Percentiles rank a stretch among this genome's conserved stretches.
Evolutionary conservation across 2,113 vertebrate genomes (phyloP).

Genomic region (Hyperopisus bebe): DNA sequence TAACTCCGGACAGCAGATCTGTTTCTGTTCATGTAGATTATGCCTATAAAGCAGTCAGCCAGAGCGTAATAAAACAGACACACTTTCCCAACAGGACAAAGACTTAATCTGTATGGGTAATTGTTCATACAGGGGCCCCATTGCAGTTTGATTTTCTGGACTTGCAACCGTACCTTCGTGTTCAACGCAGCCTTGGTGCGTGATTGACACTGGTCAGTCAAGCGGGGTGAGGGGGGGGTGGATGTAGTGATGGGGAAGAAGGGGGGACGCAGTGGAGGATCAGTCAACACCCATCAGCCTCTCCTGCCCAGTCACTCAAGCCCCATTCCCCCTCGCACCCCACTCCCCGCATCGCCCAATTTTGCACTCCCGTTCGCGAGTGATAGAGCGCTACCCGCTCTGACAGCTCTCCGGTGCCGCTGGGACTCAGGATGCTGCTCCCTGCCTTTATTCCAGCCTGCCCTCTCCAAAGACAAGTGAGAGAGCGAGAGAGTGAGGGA

Average conservation of each 20-base stretch:
- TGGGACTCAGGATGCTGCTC: conserved; percentile 56
- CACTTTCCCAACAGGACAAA: background rate
- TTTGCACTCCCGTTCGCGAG: conserved; percentile 59
- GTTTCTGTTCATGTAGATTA: background rate
- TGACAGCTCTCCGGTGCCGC: conserved; percentile 64
- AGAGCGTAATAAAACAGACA: background rate
- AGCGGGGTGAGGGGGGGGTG: background rate
- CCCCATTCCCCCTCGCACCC: conserved; percentile 31
- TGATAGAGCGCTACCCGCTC: conserved; percentile 68
- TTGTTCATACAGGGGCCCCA: background rate
- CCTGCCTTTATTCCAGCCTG: conserved; percentile 39
- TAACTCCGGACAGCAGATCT: background rate
- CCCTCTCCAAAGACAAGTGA: conserved; percentile 19
- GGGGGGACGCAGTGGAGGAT: conserved; percentile 5
- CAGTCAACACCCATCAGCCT: conserved; percentile 48
- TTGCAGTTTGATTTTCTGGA: background rate
- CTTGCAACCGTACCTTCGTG: background rate
- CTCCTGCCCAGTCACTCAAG: conserved; percentile 54
- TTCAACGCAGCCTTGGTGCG: background rate
- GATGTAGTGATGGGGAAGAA: background rate
- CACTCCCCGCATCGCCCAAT: conserved; percentile 53
- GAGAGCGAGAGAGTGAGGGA: background rate
- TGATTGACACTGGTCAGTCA: background rate
- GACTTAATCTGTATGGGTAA: background rate
- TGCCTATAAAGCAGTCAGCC: background rate